Percentiles rank a stretch among this genome's conserved stretches.
Evolutionary conservation across 2,888 invertebrate genomes (phyloP).

Genomic region (Caenorhabditis parvicauda): DNA sequence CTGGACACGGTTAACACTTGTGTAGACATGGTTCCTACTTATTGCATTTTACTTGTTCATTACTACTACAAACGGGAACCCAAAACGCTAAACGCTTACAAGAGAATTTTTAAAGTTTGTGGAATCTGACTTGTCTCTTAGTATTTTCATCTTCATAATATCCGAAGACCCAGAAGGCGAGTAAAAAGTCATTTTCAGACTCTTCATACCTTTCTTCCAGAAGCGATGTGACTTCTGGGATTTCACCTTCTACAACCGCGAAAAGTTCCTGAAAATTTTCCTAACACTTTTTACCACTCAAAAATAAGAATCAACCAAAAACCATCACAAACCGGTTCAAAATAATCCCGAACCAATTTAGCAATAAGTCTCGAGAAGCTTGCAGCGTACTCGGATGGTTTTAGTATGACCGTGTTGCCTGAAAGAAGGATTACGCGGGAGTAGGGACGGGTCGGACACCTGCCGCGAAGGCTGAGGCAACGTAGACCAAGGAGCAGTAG

Average conservation of each 20-base stretch:
- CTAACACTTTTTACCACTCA: no score
- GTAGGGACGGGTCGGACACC: background rate
- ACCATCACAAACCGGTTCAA: constrained; percentile 67
- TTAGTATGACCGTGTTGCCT: constrained; percentile 80
- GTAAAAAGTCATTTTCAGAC: no score
- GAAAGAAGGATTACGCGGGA: constrained; percentile 2
- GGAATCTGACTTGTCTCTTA: no score
- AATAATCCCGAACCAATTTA: constrained; percentile 79
- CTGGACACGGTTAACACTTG: background rate
- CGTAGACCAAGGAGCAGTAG: constrained; percentile 65
- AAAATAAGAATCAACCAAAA: no score
- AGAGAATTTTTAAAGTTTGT: no score
- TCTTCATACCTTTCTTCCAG: constrained; percentile 81
- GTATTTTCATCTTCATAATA: no score
- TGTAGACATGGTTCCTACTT: no score
- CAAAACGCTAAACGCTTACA: no score
- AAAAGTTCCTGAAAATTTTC: constrained; percentile 84
- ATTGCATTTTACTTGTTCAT: no score
- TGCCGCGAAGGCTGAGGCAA: background rate
- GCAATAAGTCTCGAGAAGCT: constrained; percentile 75
- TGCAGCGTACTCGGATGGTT: constrained; percentile 85
- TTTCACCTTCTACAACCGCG: constrained; percentile 78
- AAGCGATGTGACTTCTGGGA: constrained; percentile 80
- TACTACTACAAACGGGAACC: no score
- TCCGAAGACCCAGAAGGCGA: no score